Percentiles rank a stretch among this genome's conserved stretches.
Evolutionary conservation across 2,113 vertebrate genomes (phyloP).

Genomic region (Macrotus californicus): DNA sequence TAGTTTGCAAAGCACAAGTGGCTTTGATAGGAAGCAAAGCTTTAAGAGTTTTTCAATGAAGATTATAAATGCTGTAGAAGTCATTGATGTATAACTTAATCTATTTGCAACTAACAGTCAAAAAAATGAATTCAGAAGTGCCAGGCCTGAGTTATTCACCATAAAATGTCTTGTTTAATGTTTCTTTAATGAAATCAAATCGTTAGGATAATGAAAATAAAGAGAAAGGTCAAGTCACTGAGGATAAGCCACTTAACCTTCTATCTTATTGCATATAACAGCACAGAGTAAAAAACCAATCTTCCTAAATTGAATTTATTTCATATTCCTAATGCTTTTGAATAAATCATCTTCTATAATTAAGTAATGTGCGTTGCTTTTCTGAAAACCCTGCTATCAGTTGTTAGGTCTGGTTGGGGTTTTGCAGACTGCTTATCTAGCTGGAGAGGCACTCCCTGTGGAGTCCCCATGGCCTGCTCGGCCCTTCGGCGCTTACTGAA

Average conservation of each 20-base stretch:
- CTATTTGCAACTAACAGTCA: neutral
- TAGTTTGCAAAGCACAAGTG: neutral
- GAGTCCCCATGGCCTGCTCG: neutral
- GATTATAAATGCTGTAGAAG: neutral
- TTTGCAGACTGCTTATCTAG: neutral
- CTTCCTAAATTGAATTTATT: conserved; percentile 71
- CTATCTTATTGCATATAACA: conserved; percentile 47
- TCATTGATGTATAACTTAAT: conserved; percentile 14
- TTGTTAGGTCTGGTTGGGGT: neutral
- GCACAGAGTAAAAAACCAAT: conserved; percentile 50
- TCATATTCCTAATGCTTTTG: conserved; percentile 67
- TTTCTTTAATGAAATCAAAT: conserved; percentile 73
- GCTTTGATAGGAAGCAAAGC: neutral
- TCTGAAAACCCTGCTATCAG: neutral
- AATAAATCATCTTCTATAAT: conserved; percentile 69
- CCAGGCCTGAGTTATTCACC: conserved; percentile 36
- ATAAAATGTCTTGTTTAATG: conserved; percentile 67
- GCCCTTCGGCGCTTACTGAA: neutral
- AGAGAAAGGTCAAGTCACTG: conserved; percentile 63
- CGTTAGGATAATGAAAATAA: conserved; percentile 70
- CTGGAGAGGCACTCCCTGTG: neutral
- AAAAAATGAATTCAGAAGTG: conserved; percentile 49
- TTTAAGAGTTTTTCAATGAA: conserved; percentile 18
- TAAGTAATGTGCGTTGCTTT: conserved; percentile 43
- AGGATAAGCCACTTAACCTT: conserved; percentile 73